Base-by-base conservation (phyloP, 2,888 invertebrate genomes). In the Monoplex corrugatus region DNA sequence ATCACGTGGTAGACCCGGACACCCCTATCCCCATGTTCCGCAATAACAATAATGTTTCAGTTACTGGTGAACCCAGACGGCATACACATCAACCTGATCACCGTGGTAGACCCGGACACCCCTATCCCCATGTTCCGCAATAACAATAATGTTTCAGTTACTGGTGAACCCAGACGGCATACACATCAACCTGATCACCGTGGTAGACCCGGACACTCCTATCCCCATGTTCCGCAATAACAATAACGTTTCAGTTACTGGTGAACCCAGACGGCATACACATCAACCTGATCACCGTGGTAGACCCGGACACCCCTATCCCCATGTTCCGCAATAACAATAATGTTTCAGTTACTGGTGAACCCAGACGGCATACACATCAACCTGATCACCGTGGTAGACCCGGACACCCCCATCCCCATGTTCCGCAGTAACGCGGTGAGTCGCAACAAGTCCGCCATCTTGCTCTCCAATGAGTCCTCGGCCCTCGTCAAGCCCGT, bases 381-480 rank as follows among this genome's bases (percentile, higher is more conserved):
- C 63, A 90, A 89, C 50, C 89, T 84, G 80, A 43, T 90, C 50
- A 72, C 75, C 40, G 43, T 50, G 13, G 87, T 90, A 19, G 90
- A 90, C 19, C 44, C 89, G 5, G 85, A 90, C 44, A 90, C 89
- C n/a, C 44, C 89, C 32, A 72, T 90, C 6, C 90, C 90, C 1
- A 38, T 38, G 19, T 89, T 88, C 78, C 80, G 90, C 44, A 72
- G 68, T 50, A 90, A 88, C 50, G 86, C 80, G 16, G 90, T 88
- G 43, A 88, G 88, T 86, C 85, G 85, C 13, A 45, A 88, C 38
- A 86, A 88, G 90, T 86, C 88, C 72, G 90, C 86, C 28, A 80
- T 90, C 38, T 44, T 90, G 19, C 80, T 90, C n/a, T 88, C 88
- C 88, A 78, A 32, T 28, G 88, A 90, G 40, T 44, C 90, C 0